Percentiles rank a stretch among this genome's conserved stretches.
These are phyloP conservation scores for Nematostella vectensis DNA, from an alignment of 92 coral and sea anemone species.

Conservation along the genomic window DNA sequence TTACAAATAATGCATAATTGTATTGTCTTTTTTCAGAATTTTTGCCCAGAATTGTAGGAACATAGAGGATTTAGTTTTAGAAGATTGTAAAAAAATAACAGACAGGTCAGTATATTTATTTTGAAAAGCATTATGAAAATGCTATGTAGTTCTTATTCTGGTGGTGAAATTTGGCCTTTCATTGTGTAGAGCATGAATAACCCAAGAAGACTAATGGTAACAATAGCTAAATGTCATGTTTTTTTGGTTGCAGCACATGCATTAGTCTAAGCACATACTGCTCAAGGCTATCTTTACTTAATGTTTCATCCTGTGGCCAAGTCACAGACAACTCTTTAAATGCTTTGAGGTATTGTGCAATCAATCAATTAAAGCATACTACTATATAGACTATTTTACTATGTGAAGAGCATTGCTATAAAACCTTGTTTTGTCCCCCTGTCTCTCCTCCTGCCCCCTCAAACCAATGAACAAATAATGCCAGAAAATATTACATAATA, in stretches of 20 bases:
- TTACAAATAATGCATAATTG: too few species aligned
- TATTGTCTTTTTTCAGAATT: conserved; percentile 51
- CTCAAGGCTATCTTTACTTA: conserved; percentile 62
- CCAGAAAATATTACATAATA: too few species aligned
- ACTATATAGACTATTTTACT: too few species aligned
- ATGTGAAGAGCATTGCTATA: too few species aligned
- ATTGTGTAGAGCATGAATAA: too few species aligned
- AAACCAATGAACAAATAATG: too few species aligned
- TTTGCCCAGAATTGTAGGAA: conserved; percentile 93
- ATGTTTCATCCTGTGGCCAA: conserved; percentile 90
- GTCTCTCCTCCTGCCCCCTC: too few species aligned
- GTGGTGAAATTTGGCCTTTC: too few species aligned
- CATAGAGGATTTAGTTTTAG: conserved; percentile 89
- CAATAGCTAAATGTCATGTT: neutral
- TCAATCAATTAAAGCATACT: conserved; percentile 5
- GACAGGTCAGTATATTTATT: conserved; percentile 57
- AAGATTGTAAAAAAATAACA: conserved; percentile 88
- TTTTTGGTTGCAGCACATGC: conserved; percentile 55
- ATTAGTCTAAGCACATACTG: conserved; percentile 87
- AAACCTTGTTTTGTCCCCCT: too few species aligned
- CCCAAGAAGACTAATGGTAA: too few species aligned
- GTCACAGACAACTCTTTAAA: conserved; percentile 91
- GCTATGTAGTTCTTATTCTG: neutral
- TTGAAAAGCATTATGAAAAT: neutral
- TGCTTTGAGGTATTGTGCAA: conserved; percentile 96